phyloP scores from a whole-genome alignment of 2,797 vertebrate species.

The Hemibagrus guttatus region DNA sequence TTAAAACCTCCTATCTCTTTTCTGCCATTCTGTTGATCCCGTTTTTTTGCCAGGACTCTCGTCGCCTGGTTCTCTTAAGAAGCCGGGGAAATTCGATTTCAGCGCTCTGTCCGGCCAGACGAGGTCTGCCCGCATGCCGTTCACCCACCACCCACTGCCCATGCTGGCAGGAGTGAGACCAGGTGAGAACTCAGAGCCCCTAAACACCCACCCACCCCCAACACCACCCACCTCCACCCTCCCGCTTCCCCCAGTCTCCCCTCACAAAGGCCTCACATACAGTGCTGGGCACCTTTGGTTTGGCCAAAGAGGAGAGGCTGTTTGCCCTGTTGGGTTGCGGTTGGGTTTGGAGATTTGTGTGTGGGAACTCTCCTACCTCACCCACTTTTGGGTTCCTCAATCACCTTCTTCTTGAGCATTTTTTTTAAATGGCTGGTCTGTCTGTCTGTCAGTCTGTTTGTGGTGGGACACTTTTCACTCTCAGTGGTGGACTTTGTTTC shows the following conservation, averaged over 20 bases:
- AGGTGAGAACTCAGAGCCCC: conserved; percentile 82
- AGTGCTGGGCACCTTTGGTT: conserved; percentile 43
- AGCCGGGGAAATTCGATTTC: conserved; percentile 98
- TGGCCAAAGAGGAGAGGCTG: conserved; percentile 43
- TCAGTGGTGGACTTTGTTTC: conserved; percentile 34
- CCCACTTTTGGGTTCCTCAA: conserved; percentile 43
- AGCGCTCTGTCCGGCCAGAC: conserved; percentile 91
- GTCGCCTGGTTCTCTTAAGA: conserved; percentile 93
- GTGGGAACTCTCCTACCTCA: conserved; percentile 35
- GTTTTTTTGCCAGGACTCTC: conserved; percentile 88
- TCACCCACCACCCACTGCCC: conserved; percentile 96
- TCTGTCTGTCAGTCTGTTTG: conserved; percentile 54
- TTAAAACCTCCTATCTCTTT: conserved; percentile 80
- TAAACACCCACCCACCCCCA: conserved; percentile 62
- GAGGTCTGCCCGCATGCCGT: conserved; percentile 94
- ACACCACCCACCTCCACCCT: conserved; percentile 55
- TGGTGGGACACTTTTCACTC: conserved; percentile 46
- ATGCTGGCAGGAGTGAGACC: conserved; percentile 97
- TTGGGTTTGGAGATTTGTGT: conserved; percentile 40
- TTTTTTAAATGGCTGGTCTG: conserved; percentile 47
- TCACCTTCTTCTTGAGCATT: conserved; percentile 47
- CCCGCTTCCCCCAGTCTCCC: conserved; percentile 48
- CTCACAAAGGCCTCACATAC: conserved; percentile 24
- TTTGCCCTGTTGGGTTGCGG: conserved; percentile 30
- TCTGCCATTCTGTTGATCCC: conserved; percentile 84